Conservation (phyloP, 30 jellyfish, hydroid and myxozoan genomes). For the Calvadosia cruxmelitensis region DNA sequence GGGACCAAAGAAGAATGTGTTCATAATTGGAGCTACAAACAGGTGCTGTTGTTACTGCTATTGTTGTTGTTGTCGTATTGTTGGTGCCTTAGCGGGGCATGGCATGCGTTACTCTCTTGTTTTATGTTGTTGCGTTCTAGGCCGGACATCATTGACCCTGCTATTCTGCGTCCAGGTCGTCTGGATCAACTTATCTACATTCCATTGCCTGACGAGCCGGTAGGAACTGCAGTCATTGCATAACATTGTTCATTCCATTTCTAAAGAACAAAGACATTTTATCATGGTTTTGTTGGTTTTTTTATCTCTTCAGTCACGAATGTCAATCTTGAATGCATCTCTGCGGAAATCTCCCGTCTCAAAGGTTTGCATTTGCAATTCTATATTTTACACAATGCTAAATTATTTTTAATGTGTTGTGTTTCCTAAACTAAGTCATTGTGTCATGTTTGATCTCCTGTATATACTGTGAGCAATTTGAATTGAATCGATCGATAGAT, state of each 20-base stretch:
- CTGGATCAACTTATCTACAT: conserved; percentile 97
- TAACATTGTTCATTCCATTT: background rate
- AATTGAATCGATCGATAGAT: too few relatives aligned
- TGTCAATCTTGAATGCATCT: conserved; percentile 69
- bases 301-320: conserved; percentile 58
- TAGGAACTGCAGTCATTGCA: conserved; percentile 13
- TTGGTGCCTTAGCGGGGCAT: background rate
- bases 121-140: conserved; percentile 16
- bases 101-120: background rate
- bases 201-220: conserved; percentile 99
- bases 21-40: conserved; percentile 99
- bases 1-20: conserved; percentile 98
- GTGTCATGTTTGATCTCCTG: too few relatives aligned
- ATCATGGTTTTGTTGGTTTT: too few relatives aligned
- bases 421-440: too few relatives aligned
- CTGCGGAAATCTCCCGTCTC: conserved; percentile 83
- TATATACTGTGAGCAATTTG: too few relatives aligned
- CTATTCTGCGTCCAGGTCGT: conserved; percentile 99
- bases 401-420: too few relatives aligned
- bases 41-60: conserved; percentile 27
- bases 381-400: background rate
- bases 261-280: too few relatives aligned
- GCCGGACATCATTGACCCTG: conserved; percentile 99
- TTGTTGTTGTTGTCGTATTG: background rate
- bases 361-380: conserved; percentile 7